phyloP scores from a whole-genome alignment of 1,140 invertebrate species.

The Hylyphantes graminicola region DNA sequence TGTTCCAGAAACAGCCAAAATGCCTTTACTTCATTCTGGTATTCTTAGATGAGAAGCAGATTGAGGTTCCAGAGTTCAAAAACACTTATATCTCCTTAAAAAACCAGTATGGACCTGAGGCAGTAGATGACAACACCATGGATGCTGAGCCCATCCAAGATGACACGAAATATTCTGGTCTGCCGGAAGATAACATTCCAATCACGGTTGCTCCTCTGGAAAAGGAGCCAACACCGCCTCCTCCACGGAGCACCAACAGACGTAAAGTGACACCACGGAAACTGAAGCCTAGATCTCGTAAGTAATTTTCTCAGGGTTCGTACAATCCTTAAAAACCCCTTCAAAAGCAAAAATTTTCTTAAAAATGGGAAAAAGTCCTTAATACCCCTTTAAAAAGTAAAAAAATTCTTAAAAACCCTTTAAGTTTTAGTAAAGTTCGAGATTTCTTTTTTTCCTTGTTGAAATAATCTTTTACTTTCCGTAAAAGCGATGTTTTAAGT shows the following conservation, averaged over 20 bases:
- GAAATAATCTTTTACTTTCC: too few species aligned
- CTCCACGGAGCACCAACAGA: background rate
- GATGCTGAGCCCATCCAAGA: conserved; percentile 68
- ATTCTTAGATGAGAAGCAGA: conserved; percentile 72
- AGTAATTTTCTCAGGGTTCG: conserved; percentile 30
- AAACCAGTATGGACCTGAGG: conserved; percentile 67
- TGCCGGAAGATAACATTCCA: conserved; percentile 48
- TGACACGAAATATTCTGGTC: conserved; percentile 62
- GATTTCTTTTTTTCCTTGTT: too few species aligned
- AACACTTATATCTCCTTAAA: conserved; percentile 71
- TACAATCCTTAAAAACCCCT: too few species aligned
- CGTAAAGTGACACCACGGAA: conserved; percentile 24
- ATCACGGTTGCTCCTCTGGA: conserved; percentile 56
- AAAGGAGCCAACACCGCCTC: conserved; percentile 9
- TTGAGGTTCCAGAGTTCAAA: conserved; percentile 71
- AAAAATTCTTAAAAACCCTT: too few species aligned
- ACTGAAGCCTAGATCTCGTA: conserved; percentile 35
- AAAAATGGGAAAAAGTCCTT: too few species aligned
- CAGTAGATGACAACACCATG: conserved; percentile 67
- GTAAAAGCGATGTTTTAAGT: too few species aligned
- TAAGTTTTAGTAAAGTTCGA: too few species aligned
- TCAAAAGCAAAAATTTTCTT: too few species aligned
- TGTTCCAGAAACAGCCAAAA: conserved; percentile 71
- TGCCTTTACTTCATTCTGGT: conserved; percentile 73
- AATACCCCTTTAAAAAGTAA: too few species aligned